Conservation (phyloP, 1,140 invertebrate genomes). For the Musca vetustissima region DNA sequence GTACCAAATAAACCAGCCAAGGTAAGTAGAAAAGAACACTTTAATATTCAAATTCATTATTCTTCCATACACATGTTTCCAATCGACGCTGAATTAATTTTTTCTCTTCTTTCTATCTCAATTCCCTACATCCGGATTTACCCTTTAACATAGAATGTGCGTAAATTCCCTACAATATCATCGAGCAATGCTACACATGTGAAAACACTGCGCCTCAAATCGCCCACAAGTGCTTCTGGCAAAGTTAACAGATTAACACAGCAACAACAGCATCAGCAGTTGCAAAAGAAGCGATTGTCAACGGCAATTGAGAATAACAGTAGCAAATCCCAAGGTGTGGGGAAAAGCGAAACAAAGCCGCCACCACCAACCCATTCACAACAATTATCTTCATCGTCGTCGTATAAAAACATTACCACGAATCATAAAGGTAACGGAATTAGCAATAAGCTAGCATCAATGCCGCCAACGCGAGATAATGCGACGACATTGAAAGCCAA, state of each 20-base stretch:
- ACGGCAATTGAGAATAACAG: background rate
- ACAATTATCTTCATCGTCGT: background rate
- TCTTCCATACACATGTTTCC: background rate
- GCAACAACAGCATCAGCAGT: slow-evolving; percentile 35
- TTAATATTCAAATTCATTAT: background rate
- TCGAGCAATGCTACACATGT: slow-evolving; percentile 25
- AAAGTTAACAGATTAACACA: slow-evolving; percentile 28
- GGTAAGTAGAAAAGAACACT: slow-evolving; percentile 32
- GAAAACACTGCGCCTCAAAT: slow-evolving; percentile 44
- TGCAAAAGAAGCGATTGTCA: slow-evolving; percentile 11
- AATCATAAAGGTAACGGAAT: background rate
- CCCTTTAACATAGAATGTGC: slow-evolving; percentile 14
- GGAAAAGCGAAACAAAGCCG: slow-evolving; percentile 1
- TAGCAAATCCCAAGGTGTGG: background rate
- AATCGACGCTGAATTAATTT: background rate
- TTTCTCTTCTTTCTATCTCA: background rate
- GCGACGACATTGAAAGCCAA: slow-evolving; percentile 4
- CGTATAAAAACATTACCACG: no score
- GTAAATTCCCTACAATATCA: slow-evolving; percentile 29
- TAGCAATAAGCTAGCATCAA: slow-evolving; percentile 19
- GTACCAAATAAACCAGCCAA: slow-evolving; percentile 38
- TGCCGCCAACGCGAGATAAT: slow-evolving; percentile 13
- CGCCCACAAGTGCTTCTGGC: slow-evolving; percentile 35
- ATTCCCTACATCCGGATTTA: background rate
- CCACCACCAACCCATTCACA: background rate